A percentile compares a stretch with the other conserved stretches of the same genome.
Conservation (phyloP, 2,797 vertebrate species). For the Ptychadena robeensis region DNA sequence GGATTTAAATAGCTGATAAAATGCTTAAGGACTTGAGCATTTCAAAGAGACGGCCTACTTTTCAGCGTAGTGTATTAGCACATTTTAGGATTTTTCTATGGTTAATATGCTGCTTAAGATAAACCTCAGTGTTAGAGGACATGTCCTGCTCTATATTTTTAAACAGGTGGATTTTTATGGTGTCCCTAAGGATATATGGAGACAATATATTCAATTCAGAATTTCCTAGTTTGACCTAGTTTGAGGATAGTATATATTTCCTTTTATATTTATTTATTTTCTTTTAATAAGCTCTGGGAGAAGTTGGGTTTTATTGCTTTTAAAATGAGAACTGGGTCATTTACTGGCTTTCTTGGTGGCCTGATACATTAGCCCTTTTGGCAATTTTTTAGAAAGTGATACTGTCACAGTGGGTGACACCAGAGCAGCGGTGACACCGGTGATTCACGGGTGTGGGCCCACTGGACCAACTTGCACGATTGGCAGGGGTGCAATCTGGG, state of each 20-base stretch:
- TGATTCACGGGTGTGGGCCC: too few species aligned
- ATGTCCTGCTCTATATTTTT: not conserved
- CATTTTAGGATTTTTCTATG: not conserved
- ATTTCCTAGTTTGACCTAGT: conserved; percentile 22
- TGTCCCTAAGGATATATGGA: conserved; percentile 11
- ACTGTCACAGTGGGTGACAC: too few species aligned
- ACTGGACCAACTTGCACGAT: too few species aligned
- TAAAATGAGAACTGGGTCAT: not conserved
- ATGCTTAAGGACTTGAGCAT: not conserved
- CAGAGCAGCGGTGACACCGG: too few species aligned
- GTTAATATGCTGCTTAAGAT: conserved; percentile 7
- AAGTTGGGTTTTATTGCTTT: not conserved
- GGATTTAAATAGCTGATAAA: too few species aligned
- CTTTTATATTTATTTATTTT: conserved; percentile 12
- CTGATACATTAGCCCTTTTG: too few species aligned
- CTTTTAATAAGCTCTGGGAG: not conserved
- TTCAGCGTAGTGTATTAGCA: not conserved
- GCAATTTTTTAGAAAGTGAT: too few species aligned
- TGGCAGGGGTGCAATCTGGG: too few species aligned
- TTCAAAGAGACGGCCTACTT: not conserved
- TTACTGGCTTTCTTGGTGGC: not conserved
- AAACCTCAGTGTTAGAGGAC: not conserved
- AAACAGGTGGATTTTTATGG: conserved; percentile 19
- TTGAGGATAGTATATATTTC: not conserved
- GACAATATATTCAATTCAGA: conserved; percentile 33